Evolutionary conservation across 2,113 vertebrate genomes (phyloP).

Genomic region (Etia nguti): DNA sequence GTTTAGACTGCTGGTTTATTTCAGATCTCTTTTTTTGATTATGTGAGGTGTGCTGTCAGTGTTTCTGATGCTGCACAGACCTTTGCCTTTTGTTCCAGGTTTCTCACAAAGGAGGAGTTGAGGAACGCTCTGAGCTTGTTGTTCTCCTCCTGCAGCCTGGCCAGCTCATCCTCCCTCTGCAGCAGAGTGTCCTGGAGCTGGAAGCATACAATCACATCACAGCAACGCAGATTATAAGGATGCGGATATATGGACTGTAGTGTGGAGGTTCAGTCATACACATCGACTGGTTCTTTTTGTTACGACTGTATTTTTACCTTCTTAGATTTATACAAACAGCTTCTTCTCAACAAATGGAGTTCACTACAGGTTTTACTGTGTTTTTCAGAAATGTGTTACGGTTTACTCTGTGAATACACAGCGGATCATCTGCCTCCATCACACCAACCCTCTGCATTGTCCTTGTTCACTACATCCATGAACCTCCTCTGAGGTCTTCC

Average conservation of each 20-base stretch:
- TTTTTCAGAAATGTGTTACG: background rate
- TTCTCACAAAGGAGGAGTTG: slow-evolving; percentile 83
- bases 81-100: slow-evolving; percentile 73
- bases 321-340: background rate
- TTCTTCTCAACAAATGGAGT: background rate
- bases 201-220: background rate
- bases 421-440: background rate
- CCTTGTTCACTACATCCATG: background rate
- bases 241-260: accelerated
- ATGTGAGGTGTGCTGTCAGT: background rate
- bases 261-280: background rate
- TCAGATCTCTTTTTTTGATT: background rate
- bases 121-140: slow-evolving; percentile 86
- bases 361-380: background rate
- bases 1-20: background rate
- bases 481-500: background rate
- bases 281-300: background rate
- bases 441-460: background rate
- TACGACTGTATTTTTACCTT: too few relatives aligned
- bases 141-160: slow-evolving; percentile 89
- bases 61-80: background rate
- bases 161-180: slow-evolving; percentile 92
- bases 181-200: slow-evolving; percentile 91
- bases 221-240: background rate
- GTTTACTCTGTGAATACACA: background rate